Evolutionary conservation across 2,888 invertebrate species (phyloP).

Genomic region (Noctua janthina): DNA sequence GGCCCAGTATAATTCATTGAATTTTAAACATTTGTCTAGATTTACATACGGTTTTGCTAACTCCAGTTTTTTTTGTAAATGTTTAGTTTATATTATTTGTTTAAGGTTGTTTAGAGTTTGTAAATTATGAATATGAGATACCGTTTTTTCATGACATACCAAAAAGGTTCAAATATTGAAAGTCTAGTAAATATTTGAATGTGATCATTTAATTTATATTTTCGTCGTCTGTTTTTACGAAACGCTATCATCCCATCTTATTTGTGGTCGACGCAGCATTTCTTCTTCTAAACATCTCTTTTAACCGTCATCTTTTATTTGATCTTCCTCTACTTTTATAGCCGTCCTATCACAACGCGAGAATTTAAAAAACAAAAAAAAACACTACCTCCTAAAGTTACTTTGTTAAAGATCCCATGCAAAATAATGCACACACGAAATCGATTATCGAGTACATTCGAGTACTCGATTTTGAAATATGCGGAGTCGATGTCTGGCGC

Average conservation of each 20-base stretch:
- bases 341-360: background rate
- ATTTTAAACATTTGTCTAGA: background rate
- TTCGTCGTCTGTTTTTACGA: background rate
- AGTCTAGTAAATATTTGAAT: background rate
- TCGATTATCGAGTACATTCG: conserved; percentile 47
- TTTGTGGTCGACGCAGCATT: background rate
- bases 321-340: background rate
- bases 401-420: conserved; percentile 25
- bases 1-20: too few relatives aligned
- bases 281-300: background rate
- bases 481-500: conserved; percentile 59
- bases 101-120: background rate
- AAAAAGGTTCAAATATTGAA: background rate
- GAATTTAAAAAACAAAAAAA: background rate
- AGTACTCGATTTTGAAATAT: conserved; percentile 56
- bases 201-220: background rate
- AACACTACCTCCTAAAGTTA: background rate
- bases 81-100: too few relatives aligned
- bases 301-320: background rate
- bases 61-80: background rate
- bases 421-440: conserved; percentile 46
- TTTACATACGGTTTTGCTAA: too few relatives aligned
- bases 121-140: too few relatives aligned
- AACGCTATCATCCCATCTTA: background rate
- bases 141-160: background rate